Conservation (phyloP, 2,113 vertebrate genomes). For the Eptesicus fuscus region DNA sequence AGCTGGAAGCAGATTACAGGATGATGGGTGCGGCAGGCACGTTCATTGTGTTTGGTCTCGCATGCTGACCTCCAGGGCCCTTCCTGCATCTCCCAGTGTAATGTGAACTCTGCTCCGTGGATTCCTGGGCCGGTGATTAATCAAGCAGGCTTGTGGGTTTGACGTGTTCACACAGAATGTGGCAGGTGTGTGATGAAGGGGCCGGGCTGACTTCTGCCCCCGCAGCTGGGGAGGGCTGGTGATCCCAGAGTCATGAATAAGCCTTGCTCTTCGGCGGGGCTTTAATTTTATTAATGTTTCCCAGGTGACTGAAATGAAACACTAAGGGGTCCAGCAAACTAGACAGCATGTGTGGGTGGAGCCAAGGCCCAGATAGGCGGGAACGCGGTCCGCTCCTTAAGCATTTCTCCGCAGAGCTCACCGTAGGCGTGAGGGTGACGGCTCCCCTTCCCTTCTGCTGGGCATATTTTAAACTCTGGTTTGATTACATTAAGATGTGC, state of each 20-base stretch:
- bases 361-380: background rate
- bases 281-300: background rate
- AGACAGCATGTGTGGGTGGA: background rate
- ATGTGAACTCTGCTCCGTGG: constrained; percentile 10
- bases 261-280: background rate
- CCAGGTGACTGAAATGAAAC: constrained; percentile 41
- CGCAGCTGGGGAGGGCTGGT: background rate
- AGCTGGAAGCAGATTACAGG: constrained; percentile 24
- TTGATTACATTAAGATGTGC: constrained; percentile 50
- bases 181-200: background rate
- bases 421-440: background rate
- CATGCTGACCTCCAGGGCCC: constrained; percentile 7
- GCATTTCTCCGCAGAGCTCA: background rate
- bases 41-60: constrained; percentile 34
- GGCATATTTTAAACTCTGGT: constrained; percentile 43
- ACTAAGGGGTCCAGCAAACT: background rate
- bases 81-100: background rate
- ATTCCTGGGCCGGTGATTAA: constrained; percentile 34
- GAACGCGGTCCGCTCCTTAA: background rate
- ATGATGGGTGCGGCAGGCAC: constrained; percentile 30
- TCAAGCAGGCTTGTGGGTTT: background rate
- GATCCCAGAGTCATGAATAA: background rate
- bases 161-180: background rate
- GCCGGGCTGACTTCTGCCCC: background rate
- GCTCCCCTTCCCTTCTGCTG: background rate